phyloP scores from a whole-genome alignment of 2,113 vertebrate species.

The Mandrillus leucophaeus region DNA sequence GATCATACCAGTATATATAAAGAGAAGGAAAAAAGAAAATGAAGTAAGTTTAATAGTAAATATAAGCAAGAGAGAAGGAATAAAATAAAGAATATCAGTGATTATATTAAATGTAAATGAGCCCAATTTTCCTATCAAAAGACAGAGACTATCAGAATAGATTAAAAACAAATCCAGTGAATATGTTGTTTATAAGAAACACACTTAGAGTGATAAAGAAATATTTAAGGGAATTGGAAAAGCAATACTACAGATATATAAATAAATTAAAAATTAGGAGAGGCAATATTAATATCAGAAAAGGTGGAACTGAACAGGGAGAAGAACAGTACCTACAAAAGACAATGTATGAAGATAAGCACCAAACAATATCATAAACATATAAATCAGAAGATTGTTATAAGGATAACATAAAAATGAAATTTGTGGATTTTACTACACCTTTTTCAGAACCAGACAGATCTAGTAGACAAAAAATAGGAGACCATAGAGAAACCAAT shows the following conservation, averaged over 20 bases:
- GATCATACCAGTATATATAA: not conserved
- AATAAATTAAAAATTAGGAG: not conserved
- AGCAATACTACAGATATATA: not conserved
- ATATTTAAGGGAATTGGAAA: not conserved
- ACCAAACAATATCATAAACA: not conserved
- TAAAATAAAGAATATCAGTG: not conserved
- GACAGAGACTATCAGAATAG: not conserved
- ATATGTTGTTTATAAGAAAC: not conserved
- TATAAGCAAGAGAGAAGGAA: not conserved
- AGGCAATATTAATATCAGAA: not conserved
- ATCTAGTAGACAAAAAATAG: not conserved
- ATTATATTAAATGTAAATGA: conserved; percentile 1
- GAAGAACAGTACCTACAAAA: not conserved
- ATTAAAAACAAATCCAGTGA: not conserved
- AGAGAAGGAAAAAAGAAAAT: not conserved
- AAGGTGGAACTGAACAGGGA: not conserved
- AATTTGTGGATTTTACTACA: not conserved
- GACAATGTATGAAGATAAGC: not conserved
- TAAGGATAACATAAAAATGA: not conserved
- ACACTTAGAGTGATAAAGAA: not conserved
- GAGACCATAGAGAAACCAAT: not conserved
- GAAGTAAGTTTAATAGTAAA: not conserved
- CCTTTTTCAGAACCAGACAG: conserved; percentile 3
- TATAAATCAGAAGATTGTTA: not conserved
- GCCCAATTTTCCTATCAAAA: not conserved